A percentile compares a stretch with the other conserved stretches of the same genome.
Evolutionary conservation across 2,888 invertebrate species (phyloP).

Genomic region (Eristalis tenax): DNA sequence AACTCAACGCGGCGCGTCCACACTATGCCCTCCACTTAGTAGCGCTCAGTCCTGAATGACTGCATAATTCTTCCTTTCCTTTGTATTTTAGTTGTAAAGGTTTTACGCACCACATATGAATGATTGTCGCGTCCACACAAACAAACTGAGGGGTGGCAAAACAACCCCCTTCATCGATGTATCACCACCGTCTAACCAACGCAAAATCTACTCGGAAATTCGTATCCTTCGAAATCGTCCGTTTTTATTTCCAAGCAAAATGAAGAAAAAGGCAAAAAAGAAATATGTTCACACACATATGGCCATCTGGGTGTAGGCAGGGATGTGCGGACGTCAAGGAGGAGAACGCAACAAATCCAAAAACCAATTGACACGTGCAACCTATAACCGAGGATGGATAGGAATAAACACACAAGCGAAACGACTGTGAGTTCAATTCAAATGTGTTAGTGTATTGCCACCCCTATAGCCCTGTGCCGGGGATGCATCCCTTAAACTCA

Average conservation of each 20-base stretch:
- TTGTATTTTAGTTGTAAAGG: constrained; percentile 15
- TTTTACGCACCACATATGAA: constrained; percentile 14
- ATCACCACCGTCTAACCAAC: constrained; percentile 14
- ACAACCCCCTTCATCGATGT: constrained; percentile 52
- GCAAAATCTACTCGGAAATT: constrained; percentile 46
- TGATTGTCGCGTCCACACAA: constrained; percentile 19
- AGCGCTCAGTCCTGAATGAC: constrained; percentile 39
- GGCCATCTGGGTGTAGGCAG: neutral
- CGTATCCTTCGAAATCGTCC: constrained; percentile 55
- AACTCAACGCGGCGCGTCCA: constrained; percentile 28
- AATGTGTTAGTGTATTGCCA: constrained; percentile 50
- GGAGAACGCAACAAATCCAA: constrained; percentile 60
- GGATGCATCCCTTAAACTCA: constrained; percentile 17
- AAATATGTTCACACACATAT: neutral
- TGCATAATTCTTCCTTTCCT: constrained; percentile 60
- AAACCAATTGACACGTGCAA: constrained; percentile 71
- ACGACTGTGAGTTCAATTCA: constrained; percentile 33
- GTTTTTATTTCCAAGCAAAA: constrained; percentile 49
- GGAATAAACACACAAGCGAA: constrained; percentile 30
- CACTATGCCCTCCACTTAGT: constrained; percentile 49
- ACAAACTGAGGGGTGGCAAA: constrained; percentile 48
- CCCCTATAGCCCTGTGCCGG: constrained; percentile 25
- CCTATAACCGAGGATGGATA: constrained; percentile 51
- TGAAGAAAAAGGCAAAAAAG: neutral
- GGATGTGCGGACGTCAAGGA: constrained; percentile 21